A percentile compares a stretch with the other conserved stretches of the same genome.
phyloP scores from a whole-genome alignment of 2,113 vertebrate species.

The Orientallactaga bullata region DNA sequence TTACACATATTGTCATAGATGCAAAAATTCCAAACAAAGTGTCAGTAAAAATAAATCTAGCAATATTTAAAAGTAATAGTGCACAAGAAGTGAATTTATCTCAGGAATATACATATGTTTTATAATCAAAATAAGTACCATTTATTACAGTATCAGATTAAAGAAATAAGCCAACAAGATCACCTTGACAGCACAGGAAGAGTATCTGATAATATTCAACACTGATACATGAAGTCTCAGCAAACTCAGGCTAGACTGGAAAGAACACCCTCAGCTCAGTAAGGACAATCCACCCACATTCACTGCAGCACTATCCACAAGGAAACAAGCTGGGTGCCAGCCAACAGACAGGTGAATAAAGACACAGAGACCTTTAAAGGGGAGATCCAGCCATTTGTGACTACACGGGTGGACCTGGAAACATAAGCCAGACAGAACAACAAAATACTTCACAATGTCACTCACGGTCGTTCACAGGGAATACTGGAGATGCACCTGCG shows the following conservation, averaged over 20 bases:
- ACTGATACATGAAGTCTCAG: not conserved
- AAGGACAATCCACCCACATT: not conserved
- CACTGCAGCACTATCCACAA: not conserved
- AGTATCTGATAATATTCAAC: not conserved
- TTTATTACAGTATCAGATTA: not conserved
- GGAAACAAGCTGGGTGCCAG: not conserved
- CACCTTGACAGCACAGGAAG: not conserved
- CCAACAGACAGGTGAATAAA: not conserved
- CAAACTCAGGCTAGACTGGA: not conserved
- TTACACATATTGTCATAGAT: not conserved
- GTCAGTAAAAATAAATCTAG: not conserved
- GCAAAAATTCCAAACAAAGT: not conserved
- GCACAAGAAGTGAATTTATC: not conserved
- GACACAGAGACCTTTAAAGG: not conserved
- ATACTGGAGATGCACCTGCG: not conserved
- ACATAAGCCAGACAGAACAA: not conserved
- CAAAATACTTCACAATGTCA: not conserved
- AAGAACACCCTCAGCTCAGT: not conserved
- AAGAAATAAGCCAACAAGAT: not conserved
- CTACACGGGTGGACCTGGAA: not conserved
- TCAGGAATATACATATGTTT: not conserved
- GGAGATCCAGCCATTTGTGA: not conserved
- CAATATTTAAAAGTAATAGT: not conserved
- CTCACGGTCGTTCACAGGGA: not conserved
- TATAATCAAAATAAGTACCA: not conserved